A percentile compares a stretch with the other conserved stretches of the same genome.
phyloP scores from a whole-genome alignment of 2,888 invertebrate species.

The Ophion costatus region DNA sequence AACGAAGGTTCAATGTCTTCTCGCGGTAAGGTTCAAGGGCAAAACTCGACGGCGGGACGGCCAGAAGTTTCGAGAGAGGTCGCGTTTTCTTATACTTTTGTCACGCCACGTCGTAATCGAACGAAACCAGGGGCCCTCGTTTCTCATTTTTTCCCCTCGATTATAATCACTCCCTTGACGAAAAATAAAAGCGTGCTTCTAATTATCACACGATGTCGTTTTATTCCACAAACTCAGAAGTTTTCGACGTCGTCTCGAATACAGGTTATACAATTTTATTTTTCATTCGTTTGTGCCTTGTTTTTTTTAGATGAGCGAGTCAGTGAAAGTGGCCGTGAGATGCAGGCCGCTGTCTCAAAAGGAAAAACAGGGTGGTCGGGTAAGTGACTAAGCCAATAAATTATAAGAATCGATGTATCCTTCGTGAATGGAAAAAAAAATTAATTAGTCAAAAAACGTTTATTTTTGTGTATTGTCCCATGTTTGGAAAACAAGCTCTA shows the following conservation, averaged over 20 bases:
- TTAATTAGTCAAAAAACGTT: too few species aligned
- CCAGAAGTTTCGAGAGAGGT: constrained; percentile 47
- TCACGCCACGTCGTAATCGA: constrained; percentile 49
- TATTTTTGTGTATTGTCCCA: too few species aligned
- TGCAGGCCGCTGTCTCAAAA: constrained; percentile 94
- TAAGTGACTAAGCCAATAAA: constrained; percentile 67
- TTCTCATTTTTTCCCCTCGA: constrained; percentile 5
- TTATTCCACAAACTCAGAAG: background rate
- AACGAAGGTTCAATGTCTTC: constrained; percentile 67
- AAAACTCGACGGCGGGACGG: constrained; percentile 14
- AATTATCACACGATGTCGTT: background rate
- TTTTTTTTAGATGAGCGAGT: constrained; percentile 84
- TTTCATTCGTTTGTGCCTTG: background rate
- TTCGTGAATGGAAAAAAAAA: background rate
- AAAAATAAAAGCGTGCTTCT: background rate
- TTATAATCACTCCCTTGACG: constrained; percentile 6
- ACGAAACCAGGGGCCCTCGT: constrained; percentile 34
- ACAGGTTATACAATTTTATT: background rate
- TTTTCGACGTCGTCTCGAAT: background rate
- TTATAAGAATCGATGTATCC: background rate
- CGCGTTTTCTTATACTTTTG: constrained; percentile 5
- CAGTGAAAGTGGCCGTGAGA: constrained; percentile 92
- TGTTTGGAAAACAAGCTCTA: too few species aligned
- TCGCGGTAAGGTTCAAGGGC: constrained; percentile 60
- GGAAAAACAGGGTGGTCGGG: constrained; percentile 85